A percentile compares a stretch with the other conserved stretches of the same genome.
These are phyloP conservation scores for Petaurus breviceps DNA, from an alignment of 2,113 vertebrate species.

Conservation along the genomic window DNA sequence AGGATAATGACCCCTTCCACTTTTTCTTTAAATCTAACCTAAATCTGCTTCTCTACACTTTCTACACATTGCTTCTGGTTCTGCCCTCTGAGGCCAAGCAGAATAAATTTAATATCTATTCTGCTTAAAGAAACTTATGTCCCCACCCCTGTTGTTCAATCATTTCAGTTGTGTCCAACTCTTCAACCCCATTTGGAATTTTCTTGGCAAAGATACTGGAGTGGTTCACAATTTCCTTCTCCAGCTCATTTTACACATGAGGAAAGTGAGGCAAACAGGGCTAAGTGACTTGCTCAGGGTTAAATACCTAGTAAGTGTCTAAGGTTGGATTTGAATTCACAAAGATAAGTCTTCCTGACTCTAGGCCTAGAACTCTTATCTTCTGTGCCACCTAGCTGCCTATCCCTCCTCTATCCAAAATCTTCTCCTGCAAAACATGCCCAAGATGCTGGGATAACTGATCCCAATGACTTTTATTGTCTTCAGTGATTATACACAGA, in stretches of 20 bases:
- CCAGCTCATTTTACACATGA: neutral
- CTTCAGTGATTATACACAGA: neutral
- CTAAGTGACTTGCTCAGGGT: neutral
- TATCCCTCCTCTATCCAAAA: neutral
- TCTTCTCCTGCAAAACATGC: neutral
- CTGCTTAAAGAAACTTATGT: neutral
- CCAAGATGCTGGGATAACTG: neutral
- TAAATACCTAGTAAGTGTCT: neutral
- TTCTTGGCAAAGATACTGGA: neutral
- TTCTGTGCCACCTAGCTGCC: neutral
- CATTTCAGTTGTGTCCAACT: neutral
- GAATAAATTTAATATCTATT: neutral
- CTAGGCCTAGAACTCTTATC: too few relatives aligned
- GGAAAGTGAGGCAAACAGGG: neutral
- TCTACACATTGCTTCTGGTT: neutral
- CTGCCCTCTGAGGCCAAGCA: neutral
- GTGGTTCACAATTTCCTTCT: neutral
- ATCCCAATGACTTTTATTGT: neutral
- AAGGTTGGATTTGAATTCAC: neutral
- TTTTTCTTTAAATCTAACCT: neutral
- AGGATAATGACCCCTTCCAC: neutral
- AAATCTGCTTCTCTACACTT: neutral
- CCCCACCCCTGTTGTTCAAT: neutral
- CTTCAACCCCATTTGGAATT: neutral
- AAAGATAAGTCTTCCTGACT: neutral